Percentiles rank a stretch among this genome's conserved stretches.
These are phyloP conservation scores for Fabriciana adippe DNA, from an alignment of 2,888 invertebrate genomes.

Conservation along the genomic window DNA sequence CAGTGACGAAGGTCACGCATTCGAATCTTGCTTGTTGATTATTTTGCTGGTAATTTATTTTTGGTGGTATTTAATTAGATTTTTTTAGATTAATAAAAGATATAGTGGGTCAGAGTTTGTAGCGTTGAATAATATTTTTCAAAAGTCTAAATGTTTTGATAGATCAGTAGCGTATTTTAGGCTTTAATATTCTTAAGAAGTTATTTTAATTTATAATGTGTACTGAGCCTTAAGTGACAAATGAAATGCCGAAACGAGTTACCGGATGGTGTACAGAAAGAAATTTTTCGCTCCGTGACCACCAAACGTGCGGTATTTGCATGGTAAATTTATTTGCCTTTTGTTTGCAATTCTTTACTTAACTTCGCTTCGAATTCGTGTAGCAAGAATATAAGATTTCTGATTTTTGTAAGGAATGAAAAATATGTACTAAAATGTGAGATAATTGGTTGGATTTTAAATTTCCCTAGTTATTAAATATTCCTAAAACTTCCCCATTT, in stretches of 20 bases:
- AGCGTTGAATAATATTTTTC: too few species aligned
- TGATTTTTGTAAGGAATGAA: conserved; percentile 2
- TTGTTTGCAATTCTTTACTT: conserved; percentile 16
- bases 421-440: neutral
- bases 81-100: too few species aligned
- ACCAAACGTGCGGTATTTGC: conserved; percentile 24
- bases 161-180: too few species aligned
- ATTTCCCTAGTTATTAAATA: neutral
- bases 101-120: too few species aligned
- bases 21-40: too few species aligned
- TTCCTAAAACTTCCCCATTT: neutral
- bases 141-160: too few species aligned
- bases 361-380: conserved; percentile 4
- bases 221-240: conserved; percentile 1
- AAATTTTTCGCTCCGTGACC: conserved; percentile 26
- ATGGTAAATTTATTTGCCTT: conserved; percentile 23
- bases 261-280: conserved; percentile 7
- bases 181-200: neutral
- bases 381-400: neutral
- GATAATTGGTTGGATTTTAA: neutral
- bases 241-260: conserved; percentile 9
- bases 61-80: too few species aligned
- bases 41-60: too few species aligned
- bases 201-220: neutral
- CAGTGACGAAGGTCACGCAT: too few species aligned